Percentiles rank a stretch among this genome's conserved stretches.
These are phyloP conservation scores for Muscicapa comitata DNA, from an alignment of 2,797 vertebrate genomes.

Conservation along the genomic window DNA sequence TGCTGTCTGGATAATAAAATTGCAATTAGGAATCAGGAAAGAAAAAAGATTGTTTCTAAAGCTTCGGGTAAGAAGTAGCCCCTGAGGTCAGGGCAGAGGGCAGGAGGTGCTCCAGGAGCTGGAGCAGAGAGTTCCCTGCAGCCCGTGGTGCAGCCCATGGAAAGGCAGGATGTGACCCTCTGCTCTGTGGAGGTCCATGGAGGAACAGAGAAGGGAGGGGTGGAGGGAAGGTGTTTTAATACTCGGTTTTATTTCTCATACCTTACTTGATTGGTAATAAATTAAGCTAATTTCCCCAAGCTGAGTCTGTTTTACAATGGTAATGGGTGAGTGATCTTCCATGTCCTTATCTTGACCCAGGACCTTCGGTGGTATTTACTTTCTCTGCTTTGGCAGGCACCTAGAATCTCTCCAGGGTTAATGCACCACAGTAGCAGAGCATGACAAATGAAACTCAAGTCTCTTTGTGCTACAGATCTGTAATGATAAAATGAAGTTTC, in stretches of 20 bases:
- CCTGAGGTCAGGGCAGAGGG: background rate
- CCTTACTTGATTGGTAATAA: background rate
- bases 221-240: background rate
- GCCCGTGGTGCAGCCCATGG: accelerated
- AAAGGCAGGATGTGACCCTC: background rate
- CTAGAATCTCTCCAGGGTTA: background rate
- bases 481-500: background rate
- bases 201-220: background rate
- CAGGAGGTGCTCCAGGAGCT: background rate
- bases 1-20: background rate
- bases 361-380: background rate
- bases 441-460: background rate
- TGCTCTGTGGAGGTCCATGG: no score
- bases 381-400: background rate
- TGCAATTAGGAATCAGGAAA: background rate
- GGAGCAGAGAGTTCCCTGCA: background rate
- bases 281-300: background rate
- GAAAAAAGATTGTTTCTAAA: background rate
- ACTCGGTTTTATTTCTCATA: background rate
- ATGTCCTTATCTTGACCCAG: background rate
- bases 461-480: background rate
- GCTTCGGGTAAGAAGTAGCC: background rate
- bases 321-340: background rate
- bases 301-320: background rate
- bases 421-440: background rate